Percentiles rank a stretch among this genome's conserved stretches.
These are phyloP conservation scores for Priocnemis perturbator DNA, from an alignment of 2,888 invertebrate genomes.

Conservation along the genomic window DNA sequence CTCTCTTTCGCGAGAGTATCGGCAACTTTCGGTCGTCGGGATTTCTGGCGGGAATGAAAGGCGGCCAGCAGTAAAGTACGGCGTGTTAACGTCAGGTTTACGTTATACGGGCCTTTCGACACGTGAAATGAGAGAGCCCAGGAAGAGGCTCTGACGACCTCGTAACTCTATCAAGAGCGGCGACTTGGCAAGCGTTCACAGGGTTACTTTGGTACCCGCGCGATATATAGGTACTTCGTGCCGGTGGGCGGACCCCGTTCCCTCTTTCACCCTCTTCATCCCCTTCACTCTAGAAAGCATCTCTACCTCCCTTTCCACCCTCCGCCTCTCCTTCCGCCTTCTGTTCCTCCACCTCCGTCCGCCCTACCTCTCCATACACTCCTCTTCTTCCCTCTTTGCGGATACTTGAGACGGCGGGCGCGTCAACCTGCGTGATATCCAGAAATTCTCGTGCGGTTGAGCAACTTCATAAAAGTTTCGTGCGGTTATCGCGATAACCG, in stretches of 20 bases:
- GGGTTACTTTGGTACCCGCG: constrained; percentile 40
- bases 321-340: neutral
- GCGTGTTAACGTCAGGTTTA: constrained; percentile 40
- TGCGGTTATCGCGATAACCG: constrained; percentile 46
- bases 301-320: constrained; percentile 2
- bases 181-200: constrained; percentile 50
- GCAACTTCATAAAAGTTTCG: constrained; percentile 46
- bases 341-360: neutral
- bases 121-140: constrained; percentile 37
- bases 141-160: constrained; percentile 36
- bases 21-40: no score
- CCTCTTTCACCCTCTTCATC: constrained; percentile 14
- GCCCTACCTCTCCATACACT: neutral
- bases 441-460: constrained; percentile 44
- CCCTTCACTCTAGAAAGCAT: neutral
- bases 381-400: neutral
- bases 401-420: constrained; percentile 27
- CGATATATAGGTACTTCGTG: constrained; percentile 23
- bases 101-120: constrained; percentile 38
- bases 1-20: no score
- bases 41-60: no score
- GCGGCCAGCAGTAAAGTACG: constrained; percentile 30
- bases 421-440: constrained; percentile 37
- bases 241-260: constrained; percentile 28
- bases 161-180: constrained; percentile 51